Evolutionary conservation across 2,797 vertebrate genomes (phyloP), one percentile per base, ranked within the genome.

Genomic region (Sebastes nivosus): DNA sequence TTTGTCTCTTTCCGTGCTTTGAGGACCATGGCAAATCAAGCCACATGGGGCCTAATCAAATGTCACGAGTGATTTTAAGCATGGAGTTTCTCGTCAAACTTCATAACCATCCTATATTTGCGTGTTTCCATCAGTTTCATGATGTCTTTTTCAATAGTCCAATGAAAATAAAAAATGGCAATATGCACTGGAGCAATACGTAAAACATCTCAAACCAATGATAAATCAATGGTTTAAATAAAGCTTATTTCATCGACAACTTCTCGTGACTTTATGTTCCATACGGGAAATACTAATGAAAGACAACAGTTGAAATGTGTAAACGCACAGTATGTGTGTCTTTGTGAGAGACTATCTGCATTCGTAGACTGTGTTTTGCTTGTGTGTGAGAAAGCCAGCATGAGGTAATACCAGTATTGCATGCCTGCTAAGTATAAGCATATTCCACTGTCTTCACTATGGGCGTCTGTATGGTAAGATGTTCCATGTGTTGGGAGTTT

Each of bases 401-500:
- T 91, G 90, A 90, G 55, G 79, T 87, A 76, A 87, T 73, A 77
- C 14, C 60, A 81, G 67, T 27, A 63, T 76, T 18, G 46, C 78
- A 85, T 75, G 85, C 74, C 76, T 84, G 69, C 71, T 86, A 64
- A 87, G 58, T 75, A 67, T 82, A 79, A 88, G 75, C 86, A 83
- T 84, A 81, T 85, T 81, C 58, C 14, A 18, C 52, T 80, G 78
- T 76, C 63, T 67, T 77, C 72, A 85, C 70, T 82, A 32, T 74
- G 64, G 82, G 82, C 61, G 76, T 82, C 71, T 76, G 30, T 60
- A 75, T 63, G 42, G 14, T 90, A 86, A 89, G 66, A 86, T 64
- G 73, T 83, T 92, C 87, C 86, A 88, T 84, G 85, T 91, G 88
- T 85, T 61, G 52, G 46, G 74, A 80, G 80, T 80, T 84, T 83